A percentile compares a stretch with the other conserved stretches of the same genome.
These are phyloP conservation scores for Leptura quadrifasciata DNA, from an alignment of 2,888 invertebrate species.

Conservation along the genomic window DNA sequence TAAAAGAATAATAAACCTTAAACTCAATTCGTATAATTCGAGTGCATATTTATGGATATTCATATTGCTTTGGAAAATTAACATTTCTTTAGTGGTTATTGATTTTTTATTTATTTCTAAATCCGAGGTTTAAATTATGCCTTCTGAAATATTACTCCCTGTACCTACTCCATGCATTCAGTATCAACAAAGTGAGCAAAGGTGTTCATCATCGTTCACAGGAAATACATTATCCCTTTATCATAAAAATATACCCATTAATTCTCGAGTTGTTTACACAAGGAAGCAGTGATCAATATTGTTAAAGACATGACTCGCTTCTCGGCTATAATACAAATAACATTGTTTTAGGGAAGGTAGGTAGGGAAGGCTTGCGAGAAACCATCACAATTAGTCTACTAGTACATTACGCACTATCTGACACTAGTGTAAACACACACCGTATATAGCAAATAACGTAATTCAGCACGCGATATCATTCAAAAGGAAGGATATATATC, in stretches of 20 bases:
- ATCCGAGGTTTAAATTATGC: too few species aligned
- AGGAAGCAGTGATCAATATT: neutral
- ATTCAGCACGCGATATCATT: conserved; percentile 53
- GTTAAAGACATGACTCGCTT: neutral
- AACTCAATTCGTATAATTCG: too few species aligned
- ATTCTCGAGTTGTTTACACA: neutral
- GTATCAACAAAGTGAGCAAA: too few species aligned
- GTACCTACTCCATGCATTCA: too few species aligned
- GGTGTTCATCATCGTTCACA: too few species aligned
- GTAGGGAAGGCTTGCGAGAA: neutral
- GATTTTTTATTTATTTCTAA: too few species aligned
- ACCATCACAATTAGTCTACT: conserved; percentile 3
- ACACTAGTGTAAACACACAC: conserved; percentile 18
- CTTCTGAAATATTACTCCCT: too few species aligned
- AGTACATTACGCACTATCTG: conserved; percentile 27
- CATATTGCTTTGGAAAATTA: too few species aligned
- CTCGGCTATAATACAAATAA: neutral
- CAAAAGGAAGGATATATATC: conserved; percentile 52
- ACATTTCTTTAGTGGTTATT: too few species aligned
- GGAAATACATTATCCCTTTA: neutral
- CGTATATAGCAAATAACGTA: conserved; percentile 34
- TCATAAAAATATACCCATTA: neutral
- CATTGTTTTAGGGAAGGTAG: conserved; percentile 3
- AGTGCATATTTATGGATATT: too few species aligned
- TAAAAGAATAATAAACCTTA: too few species aligned